Evolutionary conservation across 2,888 invertebrate species (phyloP), one percentile per base, ranked within the genome.

Genomic region (Lycaena phlaeas): DNA sequence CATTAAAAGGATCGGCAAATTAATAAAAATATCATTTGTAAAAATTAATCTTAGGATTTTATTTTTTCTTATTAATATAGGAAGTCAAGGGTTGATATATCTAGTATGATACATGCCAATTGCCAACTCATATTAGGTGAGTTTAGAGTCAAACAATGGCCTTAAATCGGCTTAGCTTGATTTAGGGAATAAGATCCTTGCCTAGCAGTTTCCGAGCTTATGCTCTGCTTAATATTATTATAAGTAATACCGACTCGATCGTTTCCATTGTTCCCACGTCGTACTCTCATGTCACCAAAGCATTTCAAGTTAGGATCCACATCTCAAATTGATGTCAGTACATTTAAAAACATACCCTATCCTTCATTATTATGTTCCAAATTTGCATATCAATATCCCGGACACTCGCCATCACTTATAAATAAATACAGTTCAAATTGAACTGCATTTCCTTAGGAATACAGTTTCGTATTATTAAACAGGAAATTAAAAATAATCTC

Each of bases 201-300:
- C n/a, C n/a, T n/a, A n/a, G n/a, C n/a, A n/a, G n/a, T n/a, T n/a
- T n/a, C n/a, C n/a, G n/a, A n/a, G n/a, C n/a, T n/a, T n/a, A n/a
- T n/a, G n/a, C n/a, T n/a, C n/a, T n/a, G n/a, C n/a, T n/a, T n/a
- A 31, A 29, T 14, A 27, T 30, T 7, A 43, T 29, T 11, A 34
- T 7, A 12, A 6, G 6, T 15, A 42, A 43, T 22, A 17, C 31
- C 59, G 39, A 50, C 68, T 78, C 74, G 48, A 70, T 22, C 39
- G 25, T 59, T 59, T 56, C n/a, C n/a, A 40, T 27, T 59, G 58
- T 54, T 53, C 59, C 49, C 50, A 49, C 61, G 57, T 63, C 70
- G 68, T 68, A 68, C 64, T 67, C 62, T 68, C 78, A 74, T 84
- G 84, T 84, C 82, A 84, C 81, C 81, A 81, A 81, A 79, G 81